These are phyloP conservation scores for Epinotia ramella DNA, from an alignment of 2,888 invertebrate genomes.

Conservation along the genomic window DNA sequence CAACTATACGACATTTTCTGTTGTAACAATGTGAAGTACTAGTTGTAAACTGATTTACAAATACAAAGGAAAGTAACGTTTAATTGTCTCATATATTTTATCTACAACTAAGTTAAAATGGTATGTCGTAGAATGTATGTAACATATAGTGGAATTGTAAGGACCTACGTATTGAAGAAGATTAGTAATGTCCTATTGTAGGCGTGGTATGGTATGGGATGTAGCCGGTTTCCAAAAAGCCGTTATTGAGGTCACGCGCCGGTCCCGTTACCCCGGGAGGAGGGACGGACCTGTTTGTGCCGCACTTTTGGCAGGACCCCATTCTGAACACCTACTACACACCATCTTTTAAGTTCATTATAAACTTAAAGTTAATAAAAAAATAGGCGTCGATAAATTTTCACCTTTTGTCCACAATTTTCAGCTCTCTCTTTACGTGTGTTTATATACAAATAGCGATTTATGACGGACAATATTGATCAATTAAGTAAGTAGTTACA, in stretches of 20 bases:
- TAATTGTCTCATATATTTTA: neutral
- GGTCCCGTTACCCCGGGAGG: constrained; percentile 44
- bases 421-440: no score
- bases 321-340: neutral
- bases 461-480: no score
- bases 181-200: constrained; percentile 34
- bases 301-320: constrained; percentile 37
- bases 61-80: neutral
- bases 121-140: neutral
- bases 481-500: no score
- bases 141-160: neutral
- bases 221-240: constrained; percentile 59
- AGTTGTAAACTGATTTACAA: neutral
- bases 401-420: neutral
- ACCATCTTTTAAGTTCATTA: neutral
- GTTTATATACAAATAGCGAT: no score
- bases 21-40: no score
- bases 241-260: constrained; percentile 60
- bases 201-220: constrained; percentile 27
- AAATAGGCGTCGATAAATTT: neutral
- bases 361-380: neutral
- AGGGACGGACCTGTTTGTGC: constrained; percentile 40
- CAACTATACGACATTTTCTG: no score
- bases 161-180: neutral
- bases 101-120: neutral